Base-by-base conservation (phyloP, 1,140 invertebrate species). In the Choristoneura fumiferana region DNA sequence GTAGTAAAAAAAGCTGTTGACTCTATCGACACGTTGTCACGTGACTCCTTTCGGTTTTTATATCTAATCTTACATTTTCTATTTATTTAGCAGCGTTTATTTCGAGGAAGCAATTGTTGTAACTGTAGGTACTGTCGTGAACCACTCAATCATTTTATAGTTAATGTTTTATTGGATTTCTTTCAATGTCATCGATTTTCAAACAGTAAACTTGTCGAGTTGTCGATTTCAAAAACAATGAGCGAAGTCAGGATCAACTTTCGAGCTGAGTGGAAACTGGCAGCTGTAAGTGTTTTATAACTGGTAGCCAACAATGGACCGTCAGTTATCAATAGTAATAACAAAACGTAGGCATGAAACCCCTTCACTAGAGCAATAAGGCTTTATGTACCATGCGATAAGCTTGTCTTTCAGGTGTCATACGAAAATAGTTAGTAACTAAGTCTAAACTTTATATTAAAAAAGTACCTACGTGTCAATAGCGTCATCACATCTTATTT, bases 311-410 rank as follows among this genome's bases (percentile, higher is more conserved):
- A 71, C 71, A 80, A 78, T 71, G 65, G 69, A 58, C 62, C 68
- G 72, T 66, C 64, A 73, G 70, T 70, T 73, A 71, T 75, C 71
- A 69, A 66, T 62, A 61, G 62, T 40, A 45, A 59, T 69, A 75
- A 74, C 67, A 72, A 72, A 72, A 73, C 67, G 72, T 58, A 65
- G 67, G 58, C 61, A 60, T 57, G 67, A 67, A 60, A 40, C 61
- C 43, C 22, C 22, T 6, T 29, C 22, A 29, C 6, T 3, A 29
- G 22, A 29, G 22, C 22, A 29, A 2, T 29, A 29, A 29, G 2
- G 6, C 22, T 3, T 2, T 2, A 29, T 29, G 2, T 29, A 6
- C 6, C 22, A 6, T 29, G 6, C 22, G 22, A 12, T 49, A 49
- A n/a, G 17, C 43, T 12, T 22, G 10, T 22, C 22, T 49, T 8